A percentile compares a stretch with the other conserved stretches of the same genome.
These are phyloP conservation scores for Trachemys scripta DNA, from an alignment of 2,113 vertebrate genomes.

Conservation along the genomic window DNA sequence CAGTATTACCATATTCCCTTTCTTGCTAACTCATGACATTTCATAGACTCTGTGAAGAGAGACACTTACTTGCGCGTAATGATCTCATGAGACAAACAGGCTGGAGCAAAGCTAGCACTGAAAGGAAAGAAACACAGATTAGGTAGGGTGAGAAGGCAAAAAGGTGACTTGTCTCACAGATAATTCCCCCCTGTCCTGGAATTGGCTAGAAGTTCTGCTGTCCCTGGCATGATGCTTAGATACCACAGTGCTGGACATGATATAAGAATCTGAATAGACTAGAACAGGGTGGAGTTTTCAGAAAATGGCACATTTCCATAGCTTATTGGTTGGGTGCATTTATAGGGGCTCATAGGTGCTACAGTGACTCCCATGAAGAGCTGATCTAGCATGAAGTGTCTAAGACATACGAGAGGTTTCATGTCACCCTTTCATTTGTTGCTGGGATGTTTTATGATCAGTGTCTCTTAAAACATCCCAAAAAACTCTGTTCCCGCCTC, in stretches of 20 bases:
- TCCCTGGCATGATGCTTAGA: neutral
- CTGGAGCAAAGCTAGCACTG: constrained; percentile 97
- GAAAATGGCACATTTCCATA: neutral
- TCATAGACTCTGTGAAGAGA: neutral
- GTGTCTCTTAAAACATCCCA: neutral
- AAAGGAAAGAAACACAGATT: constrained; percentile 15
- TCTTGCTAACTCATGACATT: accelerated
- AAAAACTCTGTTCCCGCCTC: neutral
- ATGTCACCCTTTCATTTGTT: neutral
- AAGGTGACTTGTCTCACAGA: neutral
- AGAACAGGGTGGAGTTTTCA: neutral
- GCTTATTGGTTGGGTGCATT: neutral
- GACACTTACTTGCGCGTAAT: constrained; percentile 93
- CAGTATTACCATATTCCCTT: neutral
- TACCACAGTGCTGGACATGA: neutral
- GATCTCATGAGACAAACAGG: constrained; percentile 96
- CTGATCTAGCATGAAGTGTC: neutral
- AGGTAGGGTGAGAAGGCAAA: constrained; percentile 7
- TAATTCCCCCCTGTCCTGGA: neutral
- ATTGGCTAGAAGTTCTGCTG: constrained; percentile 7
- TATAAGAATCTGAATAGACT: neutral
- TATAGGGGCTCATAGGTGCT: neutral
- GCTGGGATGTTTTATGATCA: neutral
- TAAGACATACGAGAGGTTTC: neutral
- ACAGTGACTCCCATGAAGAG: neutral